phyloP scores from a whole-genome alignment of 2,113 vertebrate species.

The Myrmecobius fasciatus region DNA sequence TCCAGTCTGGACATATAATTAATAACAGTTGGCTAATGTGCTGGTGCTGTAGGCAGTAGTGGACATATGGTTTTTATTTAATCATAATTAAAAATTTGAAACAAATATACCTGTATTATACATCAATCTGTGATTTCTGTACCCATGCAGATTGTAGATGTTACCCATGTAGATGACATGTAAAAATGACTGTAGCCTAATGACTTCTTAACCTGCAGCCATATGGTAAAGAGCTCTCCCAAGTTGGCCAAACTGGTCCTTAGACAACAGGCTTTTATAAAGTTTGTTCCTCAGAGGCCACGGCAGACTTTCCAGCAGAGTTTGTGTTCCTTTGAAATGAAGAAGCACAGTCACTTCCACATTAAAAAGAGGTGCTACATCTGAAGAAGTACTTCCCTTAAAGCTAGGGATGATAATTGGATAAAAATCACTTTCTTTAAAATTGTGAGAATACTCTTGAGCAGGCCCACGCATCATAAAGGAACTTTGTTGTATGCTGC shows the following conservation, averaged over 20 bases:
- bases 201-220: background rate
- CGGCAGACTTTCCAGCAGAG: background rate
- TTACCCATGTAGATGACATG: no score
- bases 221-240: background rate
- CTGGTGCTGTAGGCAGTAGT: no score
- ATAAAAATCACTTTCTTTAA: background rate
- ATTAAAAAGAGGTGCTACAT: background rate
- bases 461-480: background rate
- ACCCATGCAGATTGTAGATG: background rate
- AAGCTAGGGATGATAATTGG: background rate
- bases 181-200: background rate
- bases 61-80: no score
- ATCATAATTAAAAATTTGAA: no score
- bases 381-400: background rate
- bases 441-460: background rate
- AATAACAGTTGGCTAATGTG: no score
- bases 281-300: background rate
- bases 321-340: background rate
- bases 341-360: background rate
- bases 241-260: background rate
- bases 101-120: no score
- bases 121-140: background rate
- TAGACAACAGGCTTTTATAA: background rate
- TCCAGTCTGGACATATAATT: no score
- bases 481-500: background rate